Evolutionary conservation across 2,113 vertebrate genomes (phyloP), one percentile per base, ranked within the genome.

Genomic region (Zosterops borbonicus): DNA sequence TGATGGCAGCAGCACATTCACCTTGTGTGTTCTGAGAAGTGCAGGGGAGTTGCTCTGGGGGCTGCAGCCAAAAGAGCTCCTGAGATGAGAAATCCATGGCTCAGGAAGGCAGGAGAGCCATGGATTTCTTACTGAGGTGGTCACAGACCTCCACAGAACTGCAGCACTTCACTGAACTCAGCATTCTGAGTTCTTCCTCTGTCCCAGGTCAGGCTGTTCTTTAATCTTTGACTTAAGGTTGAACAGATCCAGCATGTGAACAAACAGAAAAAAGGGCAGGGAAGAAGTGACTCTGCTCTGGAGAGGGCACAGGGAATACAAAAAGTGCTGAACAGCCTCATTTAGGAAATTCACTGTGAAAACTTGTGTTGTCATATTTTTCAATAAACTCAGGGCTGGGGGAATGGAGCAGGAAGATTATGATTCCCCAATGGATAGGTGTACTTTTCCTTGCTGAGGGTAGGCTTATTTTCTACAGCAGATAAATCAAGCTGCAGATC

Each of bases 301-400:
- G 41, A 5, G 69, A 56, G 56, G 41, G n/a, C 53, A 33, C 49
- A 24, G 49, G 27, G 24, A 46, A 56, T 14, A 64, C 33, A 83
- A 15, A 12, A 18, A 25, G 44, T 70, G 31, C 24, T 55, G 8
- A 89, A 41, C 42, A 35, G 78, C 87, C 75, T 91, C 55, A 9
- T 44, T 59, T 22, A 41, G 64, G 85, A 25, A n/a, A 84, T 47
- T 63, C 94, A 94, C 96, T 97, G 95, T 97, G 97, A 97, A 95
- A 83, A 92, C 73, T n/a, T 33, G 39, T 12, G 12, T 74, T 73
- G 73, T 88, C 22, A 16, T 47, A 7, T 74, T 88, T 83, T 70
- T 90, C 84, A 91, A 1, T 94, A 85, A 95, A 82, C 95, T 95
- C 77, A 95, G 91, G 94, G 87, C 65, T 91, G 71, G 95, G 90